Evolutionary conservation across 2,797 vertebrate genomes (phyloP).

Genomic region (Eremophila alpestris): DNA sequence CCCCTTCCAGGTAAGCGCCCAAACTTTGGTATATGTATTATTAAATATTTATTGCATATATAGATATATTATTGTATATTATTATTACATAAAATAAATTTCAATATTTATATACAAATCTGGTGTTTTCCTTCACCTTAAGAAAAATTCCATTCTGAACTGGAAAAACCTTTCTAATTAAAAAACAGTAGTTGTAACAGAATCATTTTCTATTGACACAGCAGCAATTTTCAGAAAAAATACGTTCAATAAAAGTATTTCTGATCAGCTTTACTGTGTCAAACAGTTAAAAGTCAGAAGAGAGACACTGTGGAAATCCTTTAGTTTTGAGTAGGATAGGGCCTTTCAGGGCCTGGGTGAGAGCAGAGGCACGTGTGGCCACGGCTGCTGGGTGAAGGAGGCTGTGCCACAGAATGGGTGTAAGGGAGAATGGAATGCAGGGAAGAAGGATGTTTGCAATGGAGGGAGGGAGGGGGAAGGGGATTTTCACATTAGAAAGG

Average conservation of each 20-base stretch:
- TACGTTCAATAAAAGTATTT: not conserved
- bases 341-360: not conserved
- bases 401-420: not conserved
- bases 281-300: not conserved
- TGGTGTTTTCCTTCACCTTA: not conserved
- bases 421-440: not conserved
- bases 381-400: not conserved
- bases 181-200: not conserved
- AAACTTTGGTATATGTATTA: not conserved
- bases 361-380: not conserved
- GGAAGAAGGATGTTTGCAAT: slow-evolving; percentile 43
- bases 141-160: not conserved
- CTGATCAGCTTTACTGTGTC: not conserved
- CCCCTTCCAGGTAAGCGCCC: not conserved
- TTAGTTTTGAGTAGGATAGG: fast-evolving
- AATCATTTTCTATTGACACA: not conserved
- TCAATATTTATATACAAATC: not conserved
- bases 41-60: not conserved
- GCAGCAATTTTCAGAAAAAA: not conserved
- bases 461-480: not conserved
- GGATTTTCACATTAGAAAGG: not conserved
- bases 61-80: not conserved
- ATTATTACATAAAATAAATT: not conserved
- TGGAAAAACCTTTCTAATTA: not conserved
- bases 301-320: fast-evolving